These are phyloP conservation scores for Elachura formosa DNA, from an alignment of 2,113 vertebrate species.

Conservation along the genomic window DNA sequence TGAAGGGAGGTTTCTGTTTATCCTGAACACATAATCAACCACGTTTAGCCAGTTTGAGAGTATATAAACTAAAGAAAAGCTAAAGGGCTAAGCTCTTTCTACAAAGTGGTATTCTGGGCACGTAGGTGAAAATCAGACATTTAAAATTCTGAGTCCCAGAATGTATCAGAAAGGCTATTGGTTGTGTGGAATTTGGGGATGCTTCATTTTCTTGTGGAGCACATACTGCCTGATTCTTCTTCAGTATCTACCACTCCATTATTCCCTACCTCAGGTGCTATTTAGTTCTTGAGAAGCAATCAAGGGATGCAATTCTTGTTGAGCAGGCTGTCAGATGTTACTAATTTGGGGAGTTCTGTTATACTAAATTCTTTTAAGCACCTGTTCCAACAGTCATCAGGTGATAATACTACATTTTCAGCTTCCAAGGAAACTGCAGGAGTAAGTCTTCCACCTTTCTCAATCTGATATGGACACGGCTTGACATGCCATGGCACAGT, in stretches of 20 bases:
- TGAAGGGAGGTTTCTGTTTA: not conserved
- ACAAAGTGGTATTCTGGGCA: not conserved
- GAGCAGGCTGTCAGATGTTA: not conserved
- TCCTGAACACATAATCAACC: not conserved
- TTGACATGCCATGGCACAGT: not conserved
- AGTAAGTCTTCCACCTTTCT: not conserved
- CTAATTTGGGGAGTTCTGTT: not conserved
- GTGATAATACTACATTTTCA: not conserved
- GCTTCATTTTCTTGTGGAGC: not conserved
- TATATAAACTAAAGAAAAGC: not conserved
- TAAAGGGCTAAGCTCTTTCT: not conserved
- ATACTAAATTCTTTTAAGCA: not conserved
- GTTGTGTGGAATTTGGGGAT: not conserved
- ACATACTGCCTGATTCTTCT: not conserved
- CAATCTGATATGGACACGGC: not conserved
- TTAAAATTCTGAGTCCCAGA: not conserved
- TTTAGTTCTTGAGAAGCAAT: not conserved
- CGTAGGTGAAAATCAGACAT: not conserved
- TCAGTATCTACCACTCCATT: not conserved
- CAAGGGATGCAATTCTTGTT: not conserved
- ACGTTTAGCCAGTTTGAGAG: not conserved
- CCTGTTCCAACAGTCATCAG: not conserved
- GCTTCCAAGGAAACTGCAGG: not conserved
- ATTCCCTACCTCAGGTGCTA: not conserved
- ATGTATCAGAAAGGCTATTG: not conserved